Conservation (phyloP, 2,888 invertebrate species). For the Amitus sp. region DNA sequence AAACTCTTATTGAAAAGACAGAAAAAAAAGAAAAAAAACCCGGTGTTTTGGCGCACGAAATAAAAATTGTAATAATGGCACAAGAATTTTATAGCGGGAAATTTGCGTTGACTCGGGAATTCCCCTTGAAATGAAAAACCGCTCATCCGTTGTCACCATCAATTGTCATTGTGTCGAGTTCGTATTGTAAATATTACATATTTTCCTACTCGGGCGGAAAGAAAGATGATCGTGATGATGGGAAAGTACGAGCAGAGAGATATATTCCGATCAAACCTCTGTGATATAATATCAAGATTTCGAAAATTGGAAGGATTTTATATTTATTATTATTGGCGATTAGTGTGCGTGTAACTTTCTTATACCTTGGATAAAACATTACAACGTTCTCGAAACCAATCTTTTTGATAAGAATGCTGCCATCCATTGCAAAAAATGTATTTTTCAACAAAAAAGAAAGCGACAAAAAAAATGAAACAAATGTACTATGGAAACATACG, state of each 20-base stretch:
- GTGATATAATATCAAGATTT: conserved; percentile 64
- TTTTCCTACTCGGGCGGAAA: conserved; percentile 59
- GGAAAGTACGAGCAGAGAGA: conserved; percentile 32
- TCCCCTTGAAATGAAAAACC: too few relatives aligned
- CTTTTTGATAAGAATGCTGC: conserved; percentile 63
- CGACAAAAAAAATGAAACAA: conserved; percentile 44
- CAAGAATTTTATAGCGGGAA: too few relatives aligned
- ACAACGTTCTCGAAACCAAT: conserved; percentile 63
- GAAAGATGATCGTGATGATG: conserved; percentile 36
- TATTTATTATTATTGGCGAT: conserved; percentile 50
- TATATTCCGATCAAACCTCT: conserved; percentile 64
- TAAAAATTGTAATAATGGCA: too few relatives aligned
- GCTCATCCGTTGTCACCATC: conserved; percentile 26
- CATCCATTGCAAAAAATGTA: conserved; percentile 59
- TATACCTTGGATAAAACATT: conserved; percentile 61
- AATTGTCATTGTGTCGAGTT: conserved; percentile 53
- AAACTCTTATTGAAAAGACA: too few relatives aligned
- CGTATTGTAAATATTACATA: conserved; percentile 63
- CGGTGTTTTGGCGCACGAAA: too few relatives aligned
- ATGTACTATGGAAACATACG: conserved; percentile 56
- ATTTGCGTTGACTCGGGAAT: too few relatives aligned
- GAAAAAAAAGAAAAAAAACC: too few relatives aligned
- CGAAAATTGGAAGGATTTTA: conserved; percentile 60
- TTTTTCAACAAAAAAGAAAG: conserved; percentile 48
- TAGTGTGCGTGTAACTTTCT: conserved; percentile 51